Conservation (phyloP, 1,140 invertebrate genomes). For the Drosophila trapezifrons region DNA sequence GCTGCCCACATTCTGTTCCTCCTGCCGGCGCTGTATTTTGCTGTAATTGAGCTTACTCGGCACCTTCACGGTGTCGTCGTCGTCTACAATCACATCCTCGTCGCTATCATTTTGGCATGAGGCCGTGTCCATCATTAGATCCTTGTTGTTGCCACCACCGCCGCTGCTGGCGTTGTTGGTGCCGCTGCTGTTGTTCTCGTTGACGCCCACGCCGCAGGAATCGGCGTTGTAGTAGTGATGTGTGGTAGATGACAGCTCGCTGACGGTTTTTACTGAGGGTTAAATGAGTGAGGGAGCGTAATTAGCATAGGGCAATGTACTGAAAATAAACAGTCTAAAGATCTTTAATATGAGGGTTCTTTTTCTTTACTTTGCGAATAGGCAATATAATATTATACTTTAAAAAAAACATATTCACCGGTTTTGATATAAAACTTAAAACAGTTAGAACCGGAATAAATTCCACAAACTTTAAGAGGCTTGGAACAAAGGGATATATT, state of each 20-base stretch:
- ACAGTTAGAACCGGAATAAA: too few relatives aligned
- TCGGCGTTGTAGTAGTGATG: constrained; percentile 83
- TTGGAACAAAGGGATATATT: too few relatives aligned
- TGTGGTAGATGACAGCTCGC: constrained; percentile 83
- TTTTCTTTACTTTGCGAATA: too few relatives aligned
- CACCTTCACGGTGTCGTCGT: constrained; percentile 79
- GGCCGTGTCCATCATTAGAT: constrained; percentile 76
- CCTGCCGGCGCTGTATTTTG: constrained; percentile 69
- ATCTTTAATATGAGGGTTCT: too few relatives aligned
- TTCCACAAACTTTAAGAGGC: too few relatives aligned
- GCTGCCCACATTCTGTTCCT: constrained; percentile 74
- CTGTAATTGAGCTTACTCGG: constrained; percentile 50
- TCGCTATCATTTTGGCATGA: constrained; percentile 83
- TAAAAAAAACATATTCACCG: too few relatives aligned
- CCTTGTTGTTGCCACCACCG: constrained; percentile 57
- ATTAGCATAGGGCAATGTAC: constrained; percentile 14
- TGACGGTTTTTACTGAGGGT: constrained; percentile 78
- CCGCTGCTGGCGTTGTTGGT: constrained; percentile 46
- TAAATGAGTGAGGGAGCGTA: background rate
- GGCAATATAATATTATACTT: too few relatives aligned
- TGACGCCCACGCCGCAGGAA: constrained; percentile 75
- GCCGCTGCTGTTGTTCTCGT: constrained; percentile 55
- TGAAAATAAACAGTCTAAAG: background rate
- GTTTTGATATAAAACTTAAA: too few relatives aligned
- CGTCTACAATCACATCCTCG: constrained; percentile 83